Evolutionary conservation across 2,888 invertebrate genomes (phyloP), one percentile per base, ranked within the genome.

Genomic region (Metacarcinus magister): DNA sequence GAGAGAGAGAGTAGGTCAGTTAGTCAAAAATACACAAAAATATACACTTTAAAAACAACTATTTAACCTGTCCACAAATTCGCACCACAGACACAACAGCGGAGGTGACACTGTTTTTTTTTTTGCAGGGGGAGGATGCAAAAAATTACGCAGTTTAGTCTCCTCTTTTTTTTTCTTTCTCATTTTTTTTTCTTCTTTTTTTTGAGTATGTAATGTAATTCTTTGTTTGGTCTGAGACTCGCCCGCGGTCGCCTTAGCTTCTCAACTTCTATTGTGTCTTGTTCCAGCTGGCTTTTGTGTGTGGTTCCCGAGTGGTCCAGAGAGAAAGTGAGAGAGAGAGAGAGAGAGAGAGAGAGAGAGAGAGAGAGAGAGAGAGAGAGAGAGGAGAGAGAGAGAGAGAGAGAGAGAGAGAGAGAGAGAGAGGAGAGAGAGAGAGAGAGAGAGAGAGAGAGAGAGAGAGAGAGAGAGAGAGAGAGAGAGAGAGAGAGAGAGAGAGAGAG

Each of bases 201-300:
- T n/a, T n/a, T n/a, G n/a, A n/a, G n/a, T n/a, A 13, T 54, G 54
- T 54, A 8, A 13, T 13, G 54, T 8, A 54, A 8, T 67, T 19
- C 67, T 67, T 67, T 67, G 67, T 67, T 67, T 67, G 67, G 67
- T 67, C 13, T n/a, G 67, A 23, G 19, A 54, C 54, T 67, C 67
- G 10, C 16, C n/a, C n/a, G 67, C n/a, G 10, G n/a, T 16, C 5
- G 19, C 67, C 67, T 67, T 67, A 67, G 23, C 67, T 67, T 67
- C 67, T n/a, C 67, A 67, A 67, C n/a, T n/a, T n/a, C 67, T 67
- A 23, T 67, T 67, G 67, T 67, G 67, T n/a, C n/a, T n/a, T n/a
- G 19, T 67, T 19, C 67, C 67, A n/a, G 13, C 16, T 67, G 67
- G 67, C 67, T 67, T 67, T 67, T 67, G 67, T 67, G 67, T 7